These are phyloP conservation scores for Scaptomyza hsui DNA, from an alignment of 1,140 invertebrate genomes.

Conservation along the genomic window DNA sequence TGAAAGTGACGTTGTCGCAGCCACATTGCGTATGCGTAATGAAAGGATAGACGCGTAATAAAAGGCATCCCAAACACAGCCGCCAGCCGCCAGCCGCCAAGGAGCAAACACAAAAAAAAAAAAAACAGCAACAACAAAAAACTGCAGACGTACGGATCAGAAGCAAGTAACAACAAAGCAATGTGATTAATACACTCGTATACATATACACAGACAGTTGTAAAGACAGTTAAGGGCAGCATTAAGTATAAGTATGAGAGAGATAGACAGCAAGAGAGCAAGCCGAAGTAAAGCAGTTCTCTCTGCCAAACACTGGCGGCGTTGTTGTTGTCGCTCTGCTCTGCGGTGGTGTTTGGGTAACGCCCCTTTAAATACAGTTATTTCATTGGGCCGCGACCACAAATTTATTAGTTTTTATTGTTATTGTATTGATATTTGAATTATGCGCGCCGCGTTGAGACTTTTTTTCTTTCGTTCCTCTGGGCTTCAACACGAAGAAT, in stretches of 20 bases:
- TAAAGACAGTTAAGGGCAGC: constrained; percentile 2
- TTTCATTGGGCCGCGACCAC: constrained; percentile 83
- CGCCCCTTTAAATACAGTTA: constrained; percentile 84
- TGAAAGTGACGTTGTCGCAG: constrained; percentile 34
- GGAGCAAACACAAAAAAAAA: background rate
- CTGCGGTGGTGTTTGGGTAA: constrained; percentile 79
- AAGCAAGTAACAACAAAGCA: constrained; percentile 36
- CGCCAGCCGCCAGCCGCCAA: background rate
- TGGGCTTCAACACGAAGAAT: background rate
- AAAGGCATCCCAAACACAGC: constrained; percentile 4
- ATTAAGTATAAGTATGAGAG: background rate
- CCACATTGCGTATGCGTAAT: constrained; percentile 67
- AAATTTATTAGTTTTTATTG: constrained; percentile 81
- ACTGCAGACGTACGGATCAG: background rate
- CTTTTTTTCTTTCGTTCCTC: background rate
- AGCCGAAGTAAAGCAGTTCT: constrained; percentile 2
- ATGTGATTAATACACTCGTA: constrained; percentile 47
- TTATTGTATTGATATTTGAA: constrained; percentile 79
- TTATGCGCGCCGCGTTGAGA: constrained; percentile 42
- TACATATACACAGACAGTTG: background rate
- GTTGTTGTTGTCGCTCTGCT: constrained; percentile 81
- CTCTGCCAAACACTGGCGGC: constrained; percentile 11
- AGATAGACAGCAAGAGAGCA: constrained; percentile 16
- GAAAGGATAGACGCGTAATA: constrained; percentile 52
- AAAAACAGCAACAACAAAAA: background rate